Base-by-base conservation (phyloP, 2,888 invertebrate species). In the Cosmia pyralina region DNA sequence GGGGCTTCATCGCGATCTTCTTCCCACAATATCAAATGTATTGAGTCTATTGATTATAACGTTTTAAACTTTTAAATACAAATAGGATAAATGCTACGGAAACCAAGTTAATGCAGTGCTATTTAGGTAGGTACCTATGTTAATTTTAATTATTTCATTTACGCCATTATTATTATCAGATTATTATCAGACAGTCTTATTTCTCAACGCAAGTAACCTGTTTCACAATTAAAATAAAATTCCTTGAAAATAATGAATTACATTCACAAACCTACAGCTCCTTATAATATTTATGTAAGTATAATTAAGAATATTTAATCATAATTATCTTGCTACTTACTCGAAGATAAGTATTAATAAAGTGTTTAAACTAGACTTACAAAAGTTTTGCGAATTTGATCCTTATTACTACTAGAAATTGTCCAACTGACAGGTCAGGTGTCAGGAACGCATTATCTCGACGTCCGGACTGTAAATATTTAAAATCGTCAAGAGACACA, bases 401-500 rank as follows among this genome's bases (percentile, higher is more conserved):
- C 28, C 28, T 28, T 28, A 28, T 28, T 28, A 28, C 28, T 28
- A 28, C 28, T 28, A 28, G 28, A 28, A 28, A 28, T 28, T 28
- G 28, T 28, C 28, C 28, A 28, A 28, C 28, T 28, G 28, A 28
- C 28, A 28, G 28, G 28, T 28, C 28, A 28, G 28, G 28, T 28
- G 28, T 28, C 28, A 28, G 28, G 28, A 28, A 28, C 28, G 28
- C 28, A 28, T 2, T 3, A 1, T 28, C 28, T 28, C 28, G 28
- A 28, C 28, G 28, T 28, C 28, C 28, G 3, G 28, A 28, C 28
- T 28, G 28, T 28, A 28, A 28, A 2, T 28, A 53, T 22, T 58
- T 55, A 11, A 76, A 63, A 72, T 22, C 22, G 15, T 34, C 19
- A 19, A 41, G 22, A 83, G 75, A 71, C 83, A 79, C 72, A 22